phyloP scores from a whole-genome alignment of 2,888 invertebrate species.

The Morinoia aosen region DNA sequence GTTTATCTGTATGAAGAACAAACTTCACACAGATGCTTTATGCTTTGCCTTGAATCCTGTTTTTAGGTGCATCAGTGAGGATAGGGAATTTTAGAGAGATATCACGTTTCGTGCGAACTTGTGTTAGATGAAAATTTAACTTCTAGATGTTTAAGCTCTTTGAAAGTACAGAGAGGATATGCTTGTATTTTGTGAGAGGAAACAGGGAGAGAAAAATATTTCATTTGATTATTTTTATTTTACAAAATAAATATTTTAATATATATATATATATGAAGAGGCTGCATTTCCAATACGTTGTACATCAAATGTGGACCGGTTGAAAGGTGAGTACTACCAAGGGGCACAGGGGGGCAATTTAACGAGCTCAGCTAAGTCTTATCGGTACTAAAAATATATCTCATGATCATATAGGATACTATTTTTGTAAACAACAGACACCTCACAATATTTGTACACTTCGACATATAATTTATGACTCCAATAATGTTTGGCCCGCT shows the following conservation, averaged over 20 bases:
- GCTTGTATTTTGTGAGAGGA: background rate
- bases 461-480: background rate
- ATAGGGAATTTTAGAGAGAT: background rate
- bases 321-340: background rate
- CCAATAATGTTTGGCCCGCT: background rate
- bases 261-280: constrained; percentile 9
- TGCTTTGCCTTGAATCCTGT: background rate
- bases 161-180: background rate
- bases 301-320: constrained; percentile 23
- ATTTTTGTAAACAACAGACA: background rate
- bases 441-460: constrained; percentile 42
- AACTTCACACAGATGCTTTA: background rate
- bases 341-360: background rate
- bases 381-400: constrained; percentile 46
- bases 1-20: background rate
- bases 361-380: background rate
- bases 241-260: constrained; percentile 36
- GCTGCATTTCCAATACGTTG: constrained; percentile 39
- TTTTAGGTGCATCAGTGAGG: background rate
- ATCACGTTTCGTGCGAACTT: background rate
- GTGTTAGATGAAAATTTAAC: background rate
- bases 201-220: background rate
- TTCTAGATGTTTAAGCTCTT: background rate
- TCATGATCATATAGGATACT: background rate
- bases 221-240: constrained; percentile 19